Conservation (phyloP, 2,113 vertebrate species). For the Sapayoa aenigma region DNA sequence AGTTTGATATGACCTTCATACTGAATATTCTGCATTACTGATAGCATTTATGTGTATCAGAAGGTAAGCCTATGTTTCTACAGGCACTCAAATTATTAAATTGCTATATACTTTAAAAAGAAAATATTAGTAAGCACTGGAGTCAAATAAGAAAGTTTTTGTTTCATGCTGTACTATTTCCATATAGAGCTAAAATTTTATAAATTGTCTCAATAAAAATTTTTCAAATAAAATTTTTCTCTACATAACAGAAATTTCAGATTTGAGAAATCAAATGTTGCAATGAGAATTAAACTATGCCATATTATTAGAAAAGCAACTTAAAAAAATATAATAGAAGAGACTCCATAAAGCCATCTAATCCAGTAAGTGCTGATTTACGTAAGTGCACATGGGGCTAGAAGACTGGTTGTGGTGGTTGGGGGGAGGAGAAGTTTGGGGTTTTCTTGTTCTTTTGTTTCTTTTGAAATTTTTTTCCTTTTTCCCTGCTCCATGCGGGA, state of each 20-base stretch:
- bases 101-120: constrained; percentile 40
- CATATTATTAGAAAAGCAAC: not conserved
- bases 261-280: not conserved
- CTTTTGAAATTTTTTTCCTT: no score
- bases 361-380: not conserved
- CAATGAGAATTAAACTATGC: not conserved
- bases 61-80: constrained; percentile 56
- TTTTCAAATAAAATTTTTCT: not conserved
- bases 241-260: not conserved
- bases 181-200: not conserved
- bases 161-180: not conserved
- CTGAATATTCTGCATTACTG: not conserved
- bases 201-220: not conserved
- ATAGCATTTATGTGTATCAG: not conserved
- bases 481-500: no score
- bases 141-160: constrained; percentile 23
- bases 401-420: not conserved
- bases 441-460: no score
- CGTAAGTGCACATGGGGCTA: not conserved
- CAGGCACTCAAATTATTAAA: constrained; percentile 14
- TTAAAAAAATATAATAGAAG: not conserved
- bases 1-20: not conserved
- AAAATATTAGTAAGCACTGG: constrained; percentile 27
- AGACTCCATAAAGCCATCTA: not conserved
- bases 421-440: no score